Evolutionary conservation across 2,113 vertebrate genomes (phyloP).

Genomic region (Crotalus tigris): DNA sequence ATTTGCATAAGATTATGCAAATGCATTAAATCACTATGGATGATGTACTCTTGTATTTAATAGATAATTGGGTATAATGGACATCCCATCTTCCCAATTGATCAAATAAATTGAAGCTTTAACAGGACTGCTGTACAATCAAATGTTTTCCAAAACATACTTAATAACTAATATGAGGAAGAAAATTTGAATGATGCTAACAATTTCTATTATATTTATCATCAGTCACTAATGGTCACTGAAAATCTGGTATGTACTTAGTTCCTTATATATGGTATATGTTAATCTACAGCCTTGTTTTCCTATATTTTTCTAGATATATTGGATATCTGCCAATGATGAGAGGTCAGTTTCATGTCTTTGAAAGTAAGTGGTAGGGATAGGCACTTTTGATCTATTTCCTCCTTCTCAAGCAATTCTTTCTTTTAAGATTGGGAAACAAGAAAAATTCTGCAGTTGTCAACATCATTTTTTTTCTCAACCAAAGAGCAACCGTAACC

Average conservation of each 20-base stretch:
- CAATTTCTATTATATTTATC: not conserved
- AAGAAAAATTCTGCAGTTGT: not conserved
- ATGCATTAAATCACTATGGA: not conserved
- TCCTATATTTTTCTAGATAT: not conserved
- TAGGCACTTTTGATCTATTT: not conserved
- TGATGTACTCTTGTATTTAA: not conserved
- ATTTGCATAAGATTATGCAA: not conserved
- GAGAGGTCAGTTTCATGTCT: not conserved
- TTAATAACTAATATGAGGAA: not conserved
- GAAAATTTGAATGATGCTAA: not conserved
- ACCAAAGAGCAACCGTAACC: not conserved
- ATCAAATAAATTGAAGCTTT: not conserved
- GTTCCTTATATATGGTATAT: not conserved
- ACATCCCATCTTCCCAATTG: not conserved
- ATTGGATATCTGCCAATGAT: not conserved
- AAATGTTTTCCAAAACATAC: not conserved
- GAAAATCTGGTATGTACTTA: not conserved
- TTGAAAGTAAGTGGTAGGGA: not conserved
- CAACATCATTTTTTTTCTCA: not conserved
- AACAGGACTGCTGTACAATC: not conserved
- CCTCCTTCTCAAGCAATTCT: not conserved
- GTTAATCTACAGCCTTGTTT: not conserved
- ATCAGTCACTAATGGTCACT: not conserved
- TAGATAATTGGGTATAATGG: not conserved
- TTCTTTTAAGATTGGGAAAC: not conserved